A percentile compares a stretch with the other conserved stretches of the same genome.
phyloP scores from a whole-genome alignment of 2,888 invertebrate genomes.

The Desoria tigrina region DNA sequence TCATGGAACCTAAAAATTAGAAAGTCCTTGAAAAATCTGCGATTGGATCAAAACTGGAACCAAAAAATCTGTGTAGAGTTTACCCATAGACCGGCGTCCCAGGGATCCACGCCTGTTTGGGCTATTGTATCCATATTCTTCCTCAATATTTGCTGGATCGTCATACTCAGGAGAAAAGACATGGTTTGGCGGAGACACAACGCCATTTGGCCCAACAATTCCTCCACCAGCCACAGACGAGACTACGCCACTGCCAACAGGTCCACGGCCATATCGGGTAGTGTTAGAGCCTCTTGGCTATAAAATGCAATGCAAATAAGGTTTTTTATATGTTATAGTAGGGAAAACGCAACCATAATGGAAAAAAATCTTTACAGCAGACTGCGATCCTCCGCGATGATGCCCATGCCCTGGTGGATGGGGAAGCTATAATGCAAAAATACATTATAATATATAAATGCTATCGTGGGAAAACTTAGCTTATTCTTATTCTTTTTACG shows the following conservation, averaged over 20 bases:
- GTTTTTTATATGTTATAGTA: no score
- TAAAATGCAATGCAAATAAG: constrained; percentile 25
- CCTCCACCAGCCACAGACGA: constrained; percentile 51
- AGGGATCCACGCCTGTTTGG: constrained; percentile 73
- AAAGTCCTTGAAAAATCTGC: constrained; percentile 21
- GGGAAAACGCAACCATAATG: constrained; percentile 13
- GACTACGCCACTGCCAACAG: constrained; percentile 61
- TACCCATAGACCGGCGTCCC: constrained; percentile 55
- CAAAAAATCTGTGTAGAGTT: background rate
- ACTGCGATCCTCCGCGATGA: constrained; percentile 84
- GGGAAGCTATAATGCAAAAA: constrained; percentile 60
- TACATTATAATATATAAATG: background rate
- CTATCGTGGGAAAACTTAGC: no score
- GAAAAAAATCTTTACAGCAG: constrained; percentile 74
- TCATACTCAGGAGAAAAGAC: constrained; percentile 78
- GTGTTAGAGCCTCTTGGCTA: constrained; percentile 56
- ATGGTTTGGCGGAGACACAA: constrained; percentile 56
- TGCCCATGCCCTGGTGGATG: constrained; percentile 75
- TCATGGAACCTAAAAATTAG: constrained; percentile 48
- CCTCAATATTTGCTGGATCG: constrained; percentile 88
- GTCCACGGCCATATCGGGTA: constrained; percentile 72
- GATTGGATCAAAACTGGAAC: no score
- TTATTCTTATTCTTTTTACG: constrained; percentile 57
- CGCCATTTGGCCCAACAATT: constrained; percentile 51
- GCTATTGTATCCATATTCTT: constrained; percentile 87